These are phyloP conservation scores for Charadrius vociferus DNA, from an alignment of 2,113 vertebrate genomes.

Conservation along the genomic window DNA sequence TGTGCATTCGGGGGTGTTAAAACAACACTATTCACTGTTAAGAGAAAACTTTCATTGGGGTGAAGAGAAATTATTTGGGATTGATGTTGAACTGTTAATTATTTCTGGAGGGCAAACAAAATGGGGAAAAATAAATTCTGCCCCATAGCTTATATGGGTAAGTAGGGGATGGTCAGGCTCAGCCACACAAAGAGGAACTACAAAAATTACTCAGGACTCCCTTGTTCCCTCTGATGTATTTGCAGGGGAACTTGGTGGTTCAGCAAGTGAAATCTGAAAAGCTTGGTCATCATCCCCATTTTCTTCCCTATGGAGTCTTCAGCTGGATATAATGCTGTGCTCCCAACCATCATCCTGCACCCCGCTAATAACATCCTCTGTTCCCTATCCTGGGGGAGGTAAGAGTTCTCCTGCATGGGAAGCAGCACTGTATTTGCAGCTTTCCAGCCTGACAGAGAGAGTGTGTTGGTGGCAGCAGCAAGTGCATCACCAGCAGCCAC, in stretches of 20 bases:
- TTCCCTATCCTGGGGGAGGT: neutral
- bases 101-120: neutral
- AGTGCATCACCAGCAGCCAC: neutral
- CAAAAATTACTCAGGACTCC: neutral
- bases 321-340: neutral
- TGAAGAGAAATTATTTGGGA: neutral
- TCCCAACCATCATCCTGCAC: neutral
- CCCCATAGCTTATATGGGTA: neutral
- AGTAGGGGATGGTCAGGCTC: neutral
- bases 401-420: neutral
- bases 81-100: neutral
- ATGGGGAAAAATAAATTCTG: neutral
- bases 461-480: neutral
- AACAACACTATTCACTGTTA: neutral
- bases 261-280: neutral
- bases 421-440: neutral
- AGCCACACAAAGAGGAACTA: neutral
- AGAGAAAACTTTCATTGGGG: neutral
- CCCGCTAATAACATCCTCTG: neutral
- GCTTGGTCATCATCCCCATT: neutral
- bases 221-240: neutral
- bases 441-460: neutral
- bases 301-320: neutral
- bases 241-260: neutral
- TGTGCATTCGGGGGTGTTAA: rapidly evolving